A percentile compares a stretch with the other conserved stretches of the same genome.
phyloP scores from a whole-genome alignment of 2,888 invertebrate genomes.

The Heliconius ismenius region DNA sequence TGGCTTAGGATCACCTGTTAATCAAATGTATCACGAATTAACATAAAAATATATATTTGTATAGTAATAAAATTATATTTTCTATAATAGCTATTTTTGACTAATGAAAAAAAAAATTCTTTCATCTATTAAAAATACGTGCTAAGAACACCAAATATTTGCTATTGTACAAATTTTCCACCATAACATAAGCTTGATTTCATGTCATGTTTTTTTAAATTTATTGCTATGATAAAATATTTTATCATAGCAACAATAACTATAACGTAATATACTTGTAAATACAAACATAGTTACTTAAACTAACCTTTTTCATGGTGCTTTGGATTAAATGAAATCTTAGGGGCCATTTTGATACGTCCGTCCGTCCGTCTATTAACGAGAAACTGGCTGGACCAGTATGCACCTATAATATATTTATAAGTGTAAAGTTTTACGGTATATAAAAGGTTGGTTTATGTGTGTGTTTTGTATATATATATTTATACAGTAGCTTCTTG shows the following conservation, averaged over 20 bases:
- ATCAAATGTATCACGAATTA: not conserved
- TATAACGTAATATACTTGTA: no score
- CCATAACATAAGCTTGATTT: no score
- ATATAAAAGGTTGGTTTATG: not conserved
- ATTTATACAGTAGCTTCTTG: not conserved
- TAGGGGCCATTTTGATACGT: constrained; percentile 9
- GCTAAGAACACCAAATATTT: not conserved
- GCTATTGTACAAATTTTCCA: no score
- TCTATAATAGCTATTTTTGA: not conserved
- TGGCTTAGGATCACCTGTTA: constrained; percentile 84
- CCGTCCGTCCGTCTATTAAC: not conserved
- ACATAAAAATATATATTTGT: not conserved
- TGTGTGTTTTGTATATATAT: not conserved
- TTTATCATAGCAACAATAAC: no score
- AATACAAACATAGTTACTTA: no score
- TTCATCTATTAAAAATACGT: not conserved
- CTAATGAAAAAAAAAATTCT: not conserved
- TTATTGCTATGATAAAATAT: no score
- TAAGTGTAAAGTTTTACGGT: not conserved
- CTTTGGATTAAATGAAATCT: not conserved
- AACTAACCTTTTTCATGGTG: constrained; percentile 6
- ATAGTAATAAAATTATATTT: not conserved
- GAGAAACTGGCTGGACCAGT: not conserved
- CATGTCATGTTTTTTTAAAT: no score
- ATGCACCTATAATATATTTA: not conserved